These are phyloP conservation scores for Ephestia elutella DNA, from an alignment of 1,140 invertebrate species.

Conservation along the genomic window DNA sequence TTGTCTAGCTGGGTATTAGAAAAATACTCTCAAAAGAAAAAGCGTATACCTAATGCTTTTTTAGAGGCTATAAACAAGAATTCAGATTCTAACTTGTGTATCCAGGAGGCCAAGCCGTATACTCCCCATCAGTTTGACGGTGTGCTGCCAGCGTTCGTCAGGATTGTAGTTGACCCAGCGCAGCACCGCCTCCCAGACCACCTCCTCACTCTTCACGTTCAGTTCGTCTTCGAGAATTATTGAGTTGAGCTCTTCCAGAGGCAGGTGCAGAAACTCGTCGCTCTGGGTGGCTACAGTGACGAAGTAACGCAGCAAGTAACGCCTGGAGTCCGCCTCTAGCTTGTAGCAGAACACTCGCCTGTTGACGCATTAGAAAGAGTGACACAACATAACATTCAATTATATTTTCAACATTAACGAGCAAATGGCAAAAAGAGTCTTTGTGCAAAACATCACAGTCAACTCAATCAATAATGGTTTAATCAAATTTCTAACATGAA, in stretches of 20 bases:
- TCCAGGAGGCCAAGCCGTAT: slow-evolving; percentile 90
- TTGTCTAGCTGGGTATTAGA: too few relatives aligned
- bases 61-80: neutral
- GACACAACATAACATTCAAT: neutral
- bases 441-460: too few relatives aligned
- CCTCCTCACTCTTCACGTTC: slow-evolving; percentile 79
- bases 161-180: slow-evolving; percentile 78
- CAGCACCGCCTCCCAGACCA: slow-evolving; percentile 75
- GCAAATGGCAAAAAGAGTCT: too few relatives aligned
- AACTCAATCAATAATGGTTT: too few relatives aligned
- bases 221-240: slow-evolving; percentile 85
- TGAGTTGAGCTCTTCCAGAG: slow-evolving; percentile 79
- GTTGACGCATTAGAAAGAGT: slow-evolving; percentile 27
- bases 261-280: slow-evolving; percentile 83
- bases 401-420: neutral
- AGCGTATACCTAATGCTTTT: too few relatives aligned
- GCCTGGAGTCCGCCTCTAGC: slow-evolving; percentile 79
- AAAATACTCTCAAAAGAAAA: too few relatives aligned
- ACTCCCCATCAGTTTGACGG: slow-evolving; percentile 84
- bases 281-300: slow-evolving; percentile 80
- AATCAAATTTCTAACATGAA: too few relatives aligned
- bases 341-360: slow-evolving; percentile 81
- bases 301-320: slow-evolving; percentile 84
- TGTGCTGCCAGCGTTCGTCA: slow-evolving; percentile 77
- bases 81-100: slow-evolving; percentile 75